Base-by-base conservation (phyloP, 2,797 vertebrate genomes). In the Acropternis orthonyx region DNA sequence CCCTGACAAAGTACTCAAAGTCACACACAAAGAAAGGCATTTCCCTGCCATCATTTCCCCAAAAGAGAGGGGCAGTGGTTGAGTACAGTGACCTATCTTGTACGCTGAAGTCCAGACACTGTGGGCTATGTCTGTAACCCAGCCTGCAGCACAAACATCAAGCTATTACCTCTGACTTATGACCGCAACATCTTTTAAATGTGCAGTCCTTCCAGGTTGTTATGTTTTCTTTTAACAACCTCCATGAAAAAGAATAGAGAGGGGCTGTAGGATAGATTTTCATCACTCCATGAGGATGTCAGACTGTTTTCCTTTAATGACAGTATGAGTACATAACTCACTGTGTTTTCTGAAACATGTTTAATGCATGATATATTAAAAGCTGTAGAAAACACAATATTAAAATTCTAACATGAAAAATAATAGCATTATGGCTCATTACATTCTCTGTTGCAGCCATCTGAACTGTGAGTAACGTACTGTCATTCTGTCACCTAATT, bases 331-430 rank as follows among this genome's bases (percentile, higher is more conserved):
- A 91, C 56, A 84, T 74, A 96, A 95, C 65, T 95, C 59, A 85
- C 85, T 52, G 68, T 75, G 28, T 56, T 95, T 97, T 96, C 92
- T 69, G 72, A 82, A 92, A 85, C 79, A 97, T 94, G 91, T 97
- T 98, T 97, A 97, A 97, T 97, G 88, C 76, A 96, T 96, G 93
- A 88, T 97, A 93, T 97, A 97, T 97, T 97, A 97, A 96, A 81
- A 95, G 92, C 91, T 93, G 54, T 85, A 95, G 83, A 96, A 97
- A 97, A 96, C 54, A 97, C 56, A 97, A 56, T 94, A 95, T 97
- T 97, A 97, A 97, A 96, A 97, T 97, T 97, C 88, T 88, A 96
- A 96, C 76, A 22, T 97, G 95, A 97, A 98, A 98, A 97, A 97
- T 97, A 97, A 97, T 95, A 93, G 87, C 75, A 97, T 97, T 97